Evolutionary conservation across 1,140 invertebrate genomes (phyloP), one percentile per base, ranked within the genome.

Genomic region (Mya arenaria): DNA sequence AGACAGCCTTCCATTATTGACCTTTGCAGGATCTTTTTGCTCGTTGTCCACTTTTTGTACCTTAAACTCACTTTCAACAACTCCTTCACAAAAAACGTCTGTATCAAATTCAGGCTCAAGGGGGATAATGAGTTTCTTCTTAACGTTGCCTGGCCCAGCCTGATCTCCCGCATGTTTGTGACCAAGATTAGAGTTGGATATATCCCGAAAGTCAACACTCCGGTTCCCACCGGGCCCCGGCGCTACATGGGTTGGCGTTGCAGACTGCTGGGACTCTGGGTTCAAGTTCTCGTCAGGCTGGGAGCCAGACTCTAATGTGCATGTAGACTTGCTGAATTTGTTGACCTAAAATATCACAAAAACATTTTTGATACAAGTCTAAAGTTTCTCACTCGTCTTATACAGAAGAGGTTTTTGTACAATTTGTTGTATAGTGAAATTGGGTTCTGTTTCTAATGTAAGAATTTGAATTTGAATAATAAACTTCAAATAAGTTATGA

Each of bases 81-180:
- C 48, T 52, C 17, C 25, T n/a, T 52, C 48, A 1, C 48, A 17
- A 52, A 52, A 52, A n/a, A 52, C 62, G 48, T 36, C 41, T n/a
- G 34, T 36, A 4, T 10, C 44, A 25, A 82, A 48, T 19, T 60
- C 55, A 1, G 79, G 68, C 36, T 82, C 79, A 30, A 82, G 58
- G 4, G 79, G 79, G 60, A 82, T 73, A n/a, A 82, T 82, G 6
- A 82, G 19, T 30, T 82, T 82, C 23, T 72, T 55, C 34, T 55
- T 72, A 55, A 44, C 48, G 0, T n/a, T 17, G 28, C 10, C 34
- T 17, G 25, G 23, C 32, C 19, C 25, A 32, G n/a, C 52, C 32
- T 34, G 37, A 75, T 75, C n/a, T 10, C 8, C 28, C 25, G 58
- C 56, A 8, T 75, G 60, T 63, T 15, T 2, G 56, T 75, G 28